phyloP scores from a whole-genome alignment of 2,113 vertebrate genomes.

The Phrynosoma platyrhinos region DNA sequence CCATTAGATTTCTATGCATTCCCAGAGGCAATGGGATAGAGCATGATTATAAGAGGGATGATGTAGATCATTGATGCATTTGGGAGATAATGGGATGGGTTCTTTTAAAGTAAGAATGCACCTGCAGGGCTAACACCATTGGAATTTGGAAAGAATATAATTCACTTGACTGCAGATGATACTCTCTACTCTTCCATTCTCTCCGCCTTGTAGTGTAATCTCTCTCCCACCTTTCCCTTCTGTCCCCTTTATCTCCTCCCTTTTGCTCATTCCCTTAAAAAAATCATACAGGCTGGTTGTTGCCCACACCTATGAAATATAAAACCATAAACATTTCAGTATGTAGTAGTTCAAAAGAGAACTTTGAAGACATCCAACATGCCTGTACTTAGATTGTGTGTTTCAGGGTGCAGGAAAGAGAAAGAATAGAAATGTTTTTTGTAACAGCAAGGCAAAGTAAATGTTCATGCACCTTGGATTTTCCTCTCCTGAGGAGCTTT shows the following conservation, averaged over 20 bases:
- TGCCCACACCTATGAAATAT: conserved; percentile 70
- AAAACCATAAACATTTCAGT: conserved; percentile 74
- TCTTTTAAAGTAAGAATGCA: conserved; percentile 47
- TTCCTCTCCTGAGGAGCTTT: conserved; percentile 43
- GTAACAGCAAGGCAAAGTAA: conserved; percentile 57
- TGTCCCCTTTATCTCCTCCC: conserved; percentile 56
- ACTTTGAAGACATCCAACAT: conserved; percentile 67
- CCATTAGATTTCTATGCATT: conserved; percentile 17
- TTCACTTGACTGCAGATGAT: conserved; percentile 60
- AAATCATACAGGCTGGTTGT: conserved; percentile 62
- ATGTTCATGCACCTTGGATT: conserved; percentile 64
- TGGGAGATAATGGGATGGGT: conserved; percentile 29
- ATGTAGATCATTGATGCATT: conserved; percentile 32
- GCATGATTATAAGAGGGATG: conserved; percentile 6
- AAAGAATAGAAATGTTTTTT: conserved; percentile 58
- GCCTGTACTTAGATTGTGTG: conserved; percentile 50
- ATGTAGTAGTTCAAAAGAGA: conserved; percentile 69
- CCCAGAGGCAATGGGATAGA: conserved; percentile 26
- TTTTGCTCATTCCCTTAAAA: conserved; percentile 3
- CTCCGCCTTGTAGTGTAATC: not conserved
- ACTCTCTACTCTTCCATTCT: conserved; percentile 44
- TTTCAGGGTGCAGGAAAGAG: conserved; percentile 53
- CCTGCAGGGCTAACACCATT: conserved; percentile 43
- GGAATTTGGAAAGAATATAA: conserved; percentile 45
- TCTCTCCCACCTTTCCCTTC: conserved; percentile 40